Evolutionary conservation across 2,888 invertebrate genomes (phyloP), one percentile per base, ranked within the genome.

Genomic region (Melinopterus prodromus): DNA sequence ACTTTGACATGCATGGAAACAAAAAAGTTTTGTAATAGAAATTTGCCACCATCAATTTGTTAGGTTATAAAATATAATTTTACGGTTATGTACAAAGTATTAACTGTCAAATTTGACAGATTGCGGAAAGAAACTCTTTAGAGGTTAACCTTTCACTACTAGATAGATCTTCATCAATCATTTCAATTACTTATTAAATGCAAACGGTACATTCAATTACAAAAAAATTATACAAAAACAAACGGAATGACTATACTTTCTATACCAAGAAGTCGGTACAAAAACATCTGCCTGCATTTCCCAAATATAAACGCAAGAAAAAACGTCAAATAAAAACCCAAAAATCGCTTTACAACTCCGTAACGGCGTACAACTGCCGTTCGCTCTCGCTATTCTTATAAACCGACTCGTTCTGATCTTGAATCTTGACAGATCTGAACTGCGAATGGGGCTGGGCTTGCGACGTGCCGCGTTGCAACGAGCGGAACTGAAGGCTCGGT

Each of bases 301-400:
- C 89, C 88, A 89, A 88, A 87, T 84, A 83, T 82, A 84, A 84
- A 83, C 83, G 82, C 78, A 84, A 85, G 86, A 84, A 82, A 76
- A 76, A 26, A 69, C 35, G 14, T 14, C 12, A 80, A 80, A 36
- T 35, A 37, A 79, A 80, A 79, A 75, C 83, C 76, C 72, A 9
- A 53, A 53, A 53, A 53, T 53, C 26, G 38, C 80, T 77, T 90
- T 92, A 93, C 90, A 93, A 91, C 87, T 92, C 94, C 79, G 96
- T 94, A 83, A 96, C 95, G 77, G 95, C 95, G 87, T 95, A 95
- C 83, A 95, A 84, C 82, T 89, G 89, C 81, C 90, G 88, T 82
- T 91, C 90, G 83, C 89, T 90, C 78, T 91, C 90, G 80, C 88
- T 88, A 79, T 90, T 89, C 2, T 89, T 88, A 81, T 90, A 88